A percentile compares a stretch with the other conserved stretches of the same genome.
Conservation (phyloP, 1,140 invertebrate genomes). For the Holotrichia oblita region DNA sequence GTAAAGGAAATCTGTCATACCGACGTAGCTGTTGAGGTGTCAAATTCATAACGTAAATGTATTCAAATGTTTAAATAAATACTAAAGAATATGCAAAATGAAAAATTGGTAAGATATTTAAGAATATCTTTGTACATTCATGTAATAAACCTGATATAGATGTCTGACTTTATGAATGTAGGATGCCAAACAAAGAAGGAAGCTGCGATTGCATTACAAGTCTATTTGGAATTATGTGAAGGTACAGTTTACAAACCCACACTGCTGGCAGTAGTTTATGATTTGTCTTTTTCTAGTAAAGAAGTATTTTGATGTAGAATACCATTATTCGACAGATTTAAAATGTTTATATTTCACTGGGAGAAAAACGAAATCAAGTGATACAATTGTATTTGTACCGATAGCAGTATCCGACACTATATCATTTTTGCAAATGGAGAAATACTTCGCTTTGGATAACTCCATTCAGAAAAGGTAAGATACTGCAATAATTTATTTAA, state of each 20-base stretch:
- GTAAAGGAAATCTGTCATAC: not conserved
- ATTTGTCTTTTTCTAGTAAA: conserved; percentile 50
- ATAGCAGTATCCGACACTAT: conserved; percentile 47
- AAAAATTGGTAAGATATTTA: conserved; percentile 31
- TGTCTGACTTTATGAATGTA: conserved; percentile 42
- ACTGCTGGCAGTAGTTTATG: not conserved
- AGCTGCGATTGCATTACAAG: conserved; percentile 49
- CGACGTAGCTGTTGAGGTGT: not conserved
- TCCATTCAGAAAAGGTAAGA: conserved; percentile 17
- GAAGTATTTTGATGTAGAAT: conserved; percentile 52
- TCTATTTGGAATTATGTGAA: conserved; percentile 56
- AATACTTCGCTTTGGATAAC: conserved; percentile 16
- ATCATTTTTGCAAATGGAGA: conserved; percentile 49
- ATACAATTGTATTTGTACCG: conserved; percentile 49
- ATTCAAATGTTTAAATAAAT: not conserved
- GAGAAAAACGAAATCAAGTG: conserved; percentile 46
- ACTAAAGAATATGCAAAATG: not conserved
- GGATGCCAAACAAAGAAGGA: conserved; percentile 40
- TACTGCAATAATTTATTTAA: not conserved
- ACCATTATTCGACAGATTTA: conserved; percentile 45
- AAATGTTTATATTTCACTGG: conserved; percentile 50
- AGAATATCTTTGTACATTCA: not conserved
- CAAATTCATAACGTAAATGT: no score
- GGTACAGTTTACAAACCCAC: conserved; percentile 42
- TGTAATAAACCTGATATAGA: conserved; percentile 20